Percentiles rank a stretch among this genome's conserved stretches.
phyloP scores from a whole-genome alignment of 1,140 invertebrate genomes.

The Euwallacea fornicatus region DNA sequence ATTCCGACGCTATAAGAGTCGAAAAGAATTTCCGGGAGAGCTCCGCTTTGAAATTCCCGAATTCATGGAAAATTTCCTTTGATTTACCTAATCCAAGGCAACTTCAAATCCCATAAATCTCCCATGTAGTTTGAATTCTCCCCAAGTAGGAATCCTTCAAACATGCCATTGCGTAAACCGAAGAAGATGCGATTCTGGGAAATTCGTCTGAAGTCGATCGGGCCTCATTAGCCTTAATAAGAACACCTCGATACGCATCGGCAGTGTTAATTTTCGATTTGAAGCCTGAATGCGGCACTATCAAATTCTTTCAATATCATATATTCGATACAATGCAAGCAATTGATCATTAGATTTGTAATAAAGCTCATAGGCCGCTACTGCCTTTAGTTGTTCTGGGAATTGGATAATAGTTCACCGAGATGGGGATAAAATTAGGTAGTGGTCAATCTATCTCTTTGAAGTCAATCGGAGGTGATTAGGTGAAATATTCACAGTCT shows the following conservation, averaged over 20 bases:
- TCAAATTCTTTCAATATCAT: conserved; percentile 5
- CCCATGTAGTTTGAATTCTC: neutral
- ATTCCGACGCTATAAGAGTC: no score
- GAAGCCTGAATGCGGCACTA: conserved; percentile 13
- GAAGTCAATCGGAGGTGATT: no score
- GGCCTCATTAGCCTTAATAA: conserved; percentile 29
- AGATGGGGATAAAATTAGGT: neutral
- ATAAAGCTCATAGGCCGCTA: conserved; percentile 10
- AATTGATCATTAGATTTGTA: conserved; percentile 6
- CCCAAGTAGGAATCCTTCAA: conserved; percentile 8
- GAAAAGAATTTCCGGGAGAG: no score
- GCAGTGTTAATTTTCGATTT: conserved; percentile 34
- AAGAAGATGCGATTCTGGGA: conserved; percentile 29
- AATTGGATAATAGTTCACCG: conserved; percentile 4
- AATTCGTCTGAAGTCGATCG: conserved; percentile 33
- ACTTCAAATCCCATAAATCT: neutral
- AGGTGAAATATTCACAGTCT: no score
- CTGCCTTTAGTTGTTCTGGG: conserved; percentile 27
- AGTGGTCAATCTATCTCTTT: no score
- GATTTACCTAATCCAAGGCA: no score
- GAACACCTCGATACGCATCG: conserved; percentile 33
- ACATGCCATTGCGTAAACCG: conserved; percentile 28
- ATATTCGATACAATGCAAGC: conserved; percentile 5
- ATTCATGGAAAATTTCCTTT: no score
- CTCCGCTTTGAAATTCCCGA: no score